Evolutionary conservation across 1,140 invertebrate species (phyloP).

Genomic region (Sitodiplosis mosellana): DNA sequence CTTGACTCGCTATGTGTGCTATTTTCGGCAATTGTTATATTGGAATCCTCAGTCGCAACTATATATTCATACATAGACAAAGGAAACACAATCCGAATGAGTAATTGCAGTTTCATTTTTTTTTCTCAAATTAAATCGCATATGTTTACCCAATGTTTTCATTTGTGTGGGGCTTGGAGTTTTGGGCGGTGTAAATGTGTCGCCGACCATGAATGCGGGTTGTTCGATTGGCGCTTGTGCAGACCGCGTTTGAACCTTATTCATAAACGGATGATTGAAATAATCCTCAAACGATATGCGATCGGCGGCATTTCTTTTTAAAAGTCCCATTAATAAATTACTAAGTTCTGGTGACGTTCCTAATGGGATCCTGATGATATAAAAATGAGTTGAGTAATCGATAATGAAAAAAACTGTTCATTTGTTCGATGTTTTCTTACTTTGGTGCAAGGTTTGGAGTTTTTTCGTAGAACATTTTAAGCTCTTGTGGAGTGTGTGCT

Average conservation of each 20-base stretch:
- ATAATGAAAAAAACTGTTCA: not conserved
- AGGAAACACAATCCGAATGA: not conserved
- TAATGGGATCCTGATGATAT: slow-evolving; percentile 57
- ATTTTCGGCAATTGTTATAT: not conserved
- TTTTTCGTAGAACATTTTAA: slow-evolving; percentile 95
- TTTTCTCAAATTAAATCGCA: no score
- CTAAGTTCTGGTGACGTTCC: slow-evolving; percentile 79
- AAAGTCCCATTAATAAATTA: slow-evolving; percentile 67
- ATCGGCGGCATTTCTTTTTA: slow-evolving; percentile 85
- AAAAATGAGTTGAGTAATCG: not conserved
- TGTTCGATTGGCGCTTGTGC: slow-evolving; percentile 5
- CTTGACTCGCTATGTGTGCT: slow-evolving; percentile 26
- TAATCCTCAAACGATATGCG: slow-evolving; percentile 91
- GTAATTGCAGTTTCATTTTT: no score
- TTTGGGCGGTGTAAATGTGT: slow-evolving; percentile 18
- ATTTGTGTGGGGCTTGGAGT: slow-evolving; percentile 18
- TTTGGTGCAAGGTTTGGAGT: slow-evolving; percentile 88
- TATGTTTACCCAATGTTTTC: slow-evolving; percentile 7
- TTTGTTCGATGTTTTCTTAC: no score
- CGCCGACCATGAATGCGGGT: slow-evolving; percentile 13
- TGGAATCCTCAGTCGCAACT: not conserved
- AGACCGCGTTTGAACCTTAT: slow-evolving; percentile 36
- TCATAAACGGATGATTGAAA: slow-evolving; percentile 81
- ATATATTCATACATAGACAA: not conserved
- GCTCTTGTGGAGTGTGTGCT: slow-evolving; percentile 92